A percentile compares a stretch with the other conserved stretches of the same genome.
Evolutionary conservation across 2,888 invertebrate genomes (phyloP).

Genomic region (Noctua comes): DNA sequence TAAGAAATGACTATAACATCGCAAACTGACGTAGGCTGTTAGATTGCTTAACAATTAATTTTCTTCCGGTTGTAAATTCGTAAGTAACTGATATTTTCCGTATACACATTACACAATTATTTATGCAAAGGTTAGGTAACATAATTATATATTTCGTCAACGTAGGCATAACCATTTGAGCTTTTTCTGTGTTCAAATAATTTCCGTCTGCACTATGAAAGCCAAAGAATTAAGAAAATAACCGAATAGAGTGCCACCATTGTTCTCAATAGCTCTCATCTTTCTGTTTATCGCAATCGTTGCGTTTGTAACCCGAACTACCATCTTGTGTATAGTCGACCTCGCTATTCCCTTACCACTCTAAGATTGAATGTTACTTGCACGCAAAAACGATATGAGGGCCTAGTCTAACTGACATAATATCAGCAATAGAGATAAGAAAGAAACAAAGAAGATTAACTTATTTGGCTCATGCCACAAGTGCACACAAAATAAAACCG

Average conservation of each 20-base stretch:
- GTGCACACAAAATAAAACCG: neutral
- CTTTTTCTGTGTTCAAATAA: conserved; percentile 34
- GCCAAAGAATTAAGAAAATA: conserved; percentile 34
- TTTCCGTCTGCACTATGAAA: conserved; percentile 25
- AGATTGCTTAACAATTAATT: neutral
- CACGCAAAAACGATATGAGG: neutral
- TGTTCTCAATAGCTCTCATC: conserved; percentile 56
- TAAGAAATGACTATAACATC: neutral
- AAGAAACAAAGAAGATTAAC: neutral
- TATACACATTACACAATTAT: neutral
- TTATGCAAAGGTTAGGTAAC: neutral
- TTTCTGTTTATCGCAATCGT: conserved; percentile 51
- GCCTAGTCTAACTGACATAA: neutral
- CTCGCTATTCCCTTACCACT: neutral
- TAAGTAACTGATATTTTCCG: neutral
- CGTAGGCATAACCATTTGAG: conserved; percentile 13
- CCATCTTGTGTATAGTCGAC: conserved; percentile 18
- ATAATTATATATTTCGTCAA: conserved; percentile 15
- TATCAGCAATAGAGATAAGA: neutral
- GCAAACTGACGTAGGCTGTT: neutral
- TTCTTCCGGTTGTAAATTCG: neutral
- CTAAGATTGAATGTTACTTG: neutral
- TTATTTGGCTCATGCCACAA: neutral
- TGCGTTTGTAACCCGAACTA: conserved; percentile 45
- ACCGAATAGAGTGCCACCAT: conserved; percentile 32